These are phyloP conservation scores for Thamnophis elegans DNA, from an alignment of 2,797 vertebrate species.

Conservation along the genomic window DNA sequence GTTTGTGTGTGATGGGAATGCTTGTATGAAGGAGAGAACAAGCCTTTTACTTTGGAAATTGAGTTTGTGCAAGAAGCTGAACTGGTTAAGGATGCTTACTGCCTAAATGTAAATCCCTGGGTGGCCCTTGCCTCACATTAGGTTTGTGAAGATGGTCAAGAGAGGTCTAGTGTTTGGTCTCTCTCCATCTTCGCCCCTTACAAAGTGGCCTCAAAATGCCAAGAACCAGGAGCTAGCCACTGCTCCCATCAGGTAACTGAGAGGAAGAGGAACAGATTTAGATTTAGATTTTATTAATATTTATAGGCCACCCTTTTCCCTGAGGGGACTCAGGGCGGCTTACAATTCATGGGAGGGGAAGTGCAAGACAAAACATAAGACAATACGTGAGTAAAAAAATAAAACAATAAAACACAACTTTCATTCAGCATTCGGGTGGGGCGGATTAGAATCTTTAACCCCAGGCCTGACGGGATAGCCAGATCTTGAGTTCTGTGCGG, in stretches of 20 bases:
- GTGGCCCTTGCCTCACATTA: background rate
- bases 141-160: background rate
- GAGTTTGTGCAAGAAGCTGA: background rate
- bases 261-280: background rate
- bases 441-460: too few species aligned
- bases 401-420: too few species aligned
- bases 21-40: background rate
- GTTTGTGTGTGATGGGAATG: background rate
- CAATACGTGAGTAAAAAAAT: too few species aligned
- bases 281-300: too few species aligned
- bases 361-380: too few species aligned
- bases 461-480: too few species aligned
- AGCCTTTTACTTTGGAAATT: background rate
- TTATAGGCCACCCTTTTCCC: too few species aligned
- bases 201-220: background rate
- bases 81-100: background rate
- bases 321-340: too few species aligned
- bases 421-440: too few species aligned
- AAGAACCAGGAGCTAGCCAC: background rate
- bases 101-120: background rate
- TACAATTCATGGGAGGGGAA: too few species aligned
- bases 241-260: background rate
- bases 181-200: rapidly evolving
- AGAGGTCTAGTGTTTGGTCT: background rate
- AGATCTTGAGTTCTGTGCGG: too few species aligned